A percentile compares a stretch with the other conserved stretches of the same genome.
Evolutionary conservation across 2,797 vertebrate genomes (phyloP).

Genomic region (Perodicticus potto): DNA sequence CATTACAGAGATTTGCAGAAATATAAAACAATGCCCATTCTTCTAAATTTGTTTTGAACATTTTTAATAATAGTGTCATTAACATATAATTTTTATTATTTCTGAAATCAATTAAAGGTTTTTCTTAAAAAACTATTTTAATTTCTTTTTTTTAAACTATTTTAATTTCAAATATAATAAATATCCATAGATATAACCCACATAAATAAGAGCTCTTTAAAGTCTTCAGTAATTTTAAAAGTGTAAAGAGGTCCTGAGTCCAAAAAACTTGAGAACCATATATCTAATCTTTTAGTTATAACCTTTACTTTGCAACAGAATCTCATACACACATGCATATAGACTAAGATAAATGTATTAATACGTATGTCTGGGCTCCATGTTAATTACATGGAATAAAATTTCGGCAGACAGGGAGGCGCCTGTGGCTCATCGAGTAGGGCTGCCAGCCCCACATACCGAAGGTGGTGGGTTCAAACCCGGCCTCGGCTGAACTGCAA

Average conservation of each 20-base stretch:
- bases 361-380: not conserved
- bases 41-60: slow-evolving; percentile 26
- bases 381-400: not conserved
- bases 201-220: slow-evolving; percentile 9
- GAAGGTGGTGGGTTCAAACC: no score
- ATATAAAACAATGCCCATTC: not conserved
- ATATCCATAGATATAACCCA: not conserved
- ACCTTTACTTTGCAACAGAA: not conserved
- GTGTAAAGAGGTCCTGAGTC: not conserved
- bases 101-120: slow-evolving; percentile 6
- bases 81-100: slow-evolving; percentile 4
- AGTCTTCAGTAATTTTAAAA: slow-evolving; percentile 41
- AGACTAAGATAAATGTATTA: not conserved
- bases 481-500: no score
- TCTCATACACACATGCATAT: not conserved
- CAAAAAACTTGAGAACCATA: not conserved
- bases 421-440: no score
- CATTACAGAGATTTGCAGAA: slow-evolving; percentile 45
- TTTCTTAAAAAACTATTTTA: not conserved
- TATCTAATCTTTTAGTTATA: not conserved
- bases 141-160: slow-evolving; percentile 27
- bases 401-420: not conserved
- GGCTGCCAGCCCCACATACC: no score
- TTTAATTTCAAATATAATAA: slow-evolving; percentile 44
- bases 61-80: slow-evolving; percentile 24